Evolutionary conservation across 53 echinoderm and acorn worm genomes (phyloP).

Genomic region (Glandiceps talaboti): DNA sequence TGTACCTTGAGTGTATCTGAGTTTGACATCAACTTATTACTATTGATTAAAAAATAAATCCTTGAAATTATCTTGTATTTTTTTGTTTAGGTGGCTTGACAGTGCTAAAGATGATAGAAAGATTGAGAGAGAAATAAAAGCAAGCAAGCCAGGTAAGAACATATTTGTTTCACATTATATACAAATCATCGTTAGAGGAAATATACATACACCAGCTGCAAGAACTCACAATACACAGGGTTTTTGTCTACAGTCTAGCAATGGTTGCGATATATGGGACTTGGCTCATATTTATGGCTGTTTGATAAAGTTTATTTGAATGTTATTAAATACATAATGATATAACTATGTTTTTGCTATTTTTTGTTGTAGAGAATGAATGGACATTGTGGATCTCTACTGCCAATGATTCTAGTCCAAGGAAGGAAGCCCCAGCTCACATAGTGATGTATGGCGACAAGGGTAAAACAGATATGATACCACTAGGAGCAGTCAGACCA

Average conservation of each 20-base stretch:
- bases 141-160: conserved; percentile 30
- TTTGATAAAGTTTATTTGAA: too few species aligned
- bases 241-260: too few species aligned
- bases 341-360: not conserved
- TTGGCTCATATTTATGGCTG: too few species aligned
- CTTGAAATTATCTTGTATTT: too few species aligned
- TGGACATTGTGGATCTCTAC: conserved; percentile 13
- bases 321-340: not conserved
- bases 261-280: too few species aligned
- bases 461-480: not conserved
- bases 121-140: conserved; percentile 60
- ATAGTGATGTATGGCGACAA: not conserved
- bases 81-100: conserved; percentile 66
- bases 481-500: not conserved
- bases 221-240: too few species aligned
- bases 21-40: too few species aligned
- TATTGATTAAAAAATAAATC: too few species aligned
- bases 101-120: conserved; percentile 50
- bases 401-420: not conserved
- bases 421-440: not conserved
- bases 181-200: too few species aligned
- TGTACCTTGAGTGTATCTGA: too few species aligned
- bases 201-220: too few species aligned
- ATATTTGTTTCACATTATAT: too few species aligned
- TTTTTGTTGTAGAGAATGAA: conserved; percentile 12